A percentile compares a stretch with the other conserved stretches of the same genome.
These are phyloP conservation scores for Scaptomyza parva DNA, from an alignment of 2,888 invertebrate genomes.

Conservation along the genomic window DNA sequence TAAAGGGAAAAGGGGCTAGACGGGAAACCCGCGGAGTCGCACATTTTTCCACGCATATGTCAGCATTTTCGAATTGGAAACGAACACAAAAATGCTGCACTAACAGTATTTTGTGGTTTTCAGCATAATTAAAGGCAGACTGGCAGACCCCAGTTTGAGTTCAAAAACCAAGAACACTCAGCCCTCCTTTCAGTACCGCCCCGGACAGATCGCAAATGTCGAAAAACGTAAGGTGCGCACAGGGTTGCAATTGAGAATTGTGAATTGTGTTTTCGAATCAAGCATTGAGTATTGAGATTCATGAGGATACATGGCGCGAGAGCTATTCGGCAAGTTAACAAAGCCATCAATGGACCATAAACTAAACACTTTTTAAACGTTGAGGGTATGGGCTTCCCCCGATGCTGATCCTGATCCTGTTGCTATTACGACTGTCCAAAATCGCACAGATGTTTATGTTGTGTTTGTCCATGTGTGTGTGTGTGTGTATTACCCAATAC, in stretches of 20 bases:
- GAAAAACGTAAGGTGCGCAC: slow-evolving; percentile 82
- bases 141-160: slow-evolving; percentile 32
- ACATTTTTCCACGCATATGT: slow-evolving; percentile 82
- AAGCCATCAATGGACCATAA: slow-evolving; percentile 84
- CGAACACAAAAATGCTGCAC: slow-evolving; percentile 64
- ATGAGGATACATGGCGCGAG: slow-evolving; percentile 49
- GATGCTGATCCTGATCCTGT: slow-evolving; percentile 38
- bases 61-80: slow-evolving; percentile 82
- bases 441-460: slow-evolving; percentile 80
- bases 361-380: slow-evolving; percentile 84
- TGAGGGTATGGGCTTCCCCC: slow-evolving; percentile 40
- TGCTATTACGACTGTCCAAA: slow-evolving; percentile 46
- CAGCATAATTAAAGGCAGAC: slow-evolving; percentile 81
- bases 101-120: slow-evolving; percentile 82
- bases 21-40: slow-evolving; percentile 54
- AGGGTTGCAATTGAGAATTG: slow-evolving; percentile 56
- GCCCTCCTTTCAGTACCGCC: slow-evolving; percentile 56
- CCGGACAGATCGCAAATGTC: slow-evolving; percentile 82
- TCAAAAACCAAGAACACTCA: background rate
- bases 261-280: slow-evolving; percentile 18
- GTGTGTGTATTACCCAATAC: slow-evolving; percentile 21
- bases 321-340: slow-evolving; percentile 81
- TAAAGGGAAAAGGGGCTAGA: slow-evolving; percentile 37
- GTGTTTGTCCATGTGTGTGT: slow-evolving; percentile 10
- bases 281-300: slow-evolving; percentile 53